Conservation (phyloP, 2,797 vertebrate genomes). For the Oryzias dopingdopingensis region DNA sequence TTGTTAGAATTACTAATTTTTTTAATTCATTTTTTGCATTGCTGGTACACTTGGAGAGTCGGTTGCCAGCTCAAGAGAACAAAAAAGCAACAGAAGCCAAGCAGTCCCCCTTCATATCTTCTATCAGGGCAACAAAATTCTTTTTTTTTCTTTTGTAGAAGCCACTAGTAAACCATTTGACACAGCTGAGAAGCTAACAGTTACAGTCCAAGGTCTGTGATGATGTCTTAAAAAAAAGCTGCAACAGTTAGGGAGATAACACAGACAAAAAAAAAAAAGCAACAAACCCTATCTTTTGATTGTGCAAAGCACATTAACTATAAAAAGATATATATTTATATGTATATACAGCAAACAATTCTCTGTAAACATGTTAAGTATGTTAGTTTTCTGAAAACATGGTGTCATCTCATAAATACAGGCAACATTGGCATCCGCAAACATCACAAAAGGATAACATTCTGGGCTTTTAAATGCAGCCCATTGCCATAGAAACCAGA, state of each 20-base stretch:
- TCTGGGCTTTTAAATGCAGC: slow-evolving; percentile 84
- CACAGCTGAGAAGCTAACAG: slow-evolving; percentile 87
- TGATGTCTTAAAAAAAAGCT: slow-evolving; percentile 79
- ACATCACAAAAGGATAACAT: slow-evolving; percentile 90
- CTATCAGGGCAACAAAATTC: slow-evolving; percentile 64
- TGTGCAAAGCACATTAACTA: slow-evolving; percentile 93
- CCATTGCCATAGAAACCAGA: slow-evolving; percentile 83
- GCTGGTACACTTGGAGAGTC: slow-evolving; percentile 85
- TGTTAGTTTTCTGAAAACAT: slow-evolving; percentile 91
- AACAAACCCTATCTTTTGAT: slow-evolving; percentile 83
- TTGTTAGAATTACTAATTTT: slow-evolving; percentile 71
- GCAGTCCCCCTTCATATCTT: slow-evolving; percentile 74
- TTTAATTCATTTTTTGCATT: slow-evolving; percentile 80
- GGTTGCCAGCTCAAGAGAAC: slow-evolving; percentile 82
- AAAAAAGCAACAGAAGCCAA: slow-evolving; percentile 82
- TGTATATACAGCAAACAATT: slow-evolving; percentile 96
- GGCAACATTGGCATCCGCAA: slow-evolving; percentile 94
- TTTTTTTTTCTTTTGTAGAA: slow-evolving; percentile 66
- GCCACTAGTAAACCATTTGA: slow-evolving; percentile 89
- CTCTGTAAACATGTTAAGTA: slow-evolving; percentile 98
- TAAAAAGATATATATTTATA: slow-evolving; percentile 88
- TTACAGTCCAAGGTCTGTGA: slow-evolving; percentile 88
- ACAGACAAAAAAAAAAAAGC: slow-evolving; percentile 85
- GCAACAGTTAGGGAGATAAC: slow-evolving; percentile 88
- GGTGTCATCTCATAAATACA: slow-evolving; percentile 92